Conservation (phyloP, 2,888 invertebrate species). For the Sylvicola fuscatus region DNA sequence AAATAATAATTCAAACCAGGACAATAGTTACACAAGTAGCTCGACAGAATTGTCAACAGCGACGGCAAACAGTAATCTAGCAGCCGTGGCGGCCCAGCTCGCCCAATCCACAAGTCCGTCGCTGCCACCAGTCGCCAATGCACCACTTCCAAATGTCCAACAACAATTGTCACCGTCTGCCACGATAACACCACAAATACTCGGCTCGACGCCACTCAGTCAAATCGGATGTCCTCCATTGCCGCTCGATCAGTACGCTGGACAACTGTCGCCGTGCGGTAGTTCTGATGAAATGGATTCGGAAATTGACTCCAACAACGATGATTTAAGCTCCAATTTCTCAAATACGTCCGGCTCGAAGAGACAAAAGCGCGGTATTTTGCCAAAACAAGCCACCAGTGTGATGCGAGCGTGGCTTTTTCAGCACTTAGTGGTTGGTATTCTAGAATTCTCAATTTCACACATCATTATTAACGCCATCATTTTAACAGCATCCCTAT, state of each 20-base stretch:
- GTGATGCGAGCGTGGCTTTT: slow-evolving; percentile 94
- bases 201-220: slow-evolving; percentile 65
- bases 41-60: slow-evolving; percentile 5
- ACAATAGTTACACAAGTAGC: no score
- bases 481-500: slow-evolving; percentile 60
- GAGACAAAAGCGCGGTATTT: slow-evolving; percentile 68
- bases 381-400: slow-evolving; percentile 90
- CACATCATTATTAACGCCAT: not conserved
- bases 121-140: slow-evolving; percentile 3
- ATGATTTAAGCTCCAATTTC: slow-evolving; percentile 31
- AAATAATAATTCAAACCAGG: no score
- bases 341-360: slow-evolving; percentile 27
- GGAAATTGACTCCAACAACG: slow-evolving; percentile 33
- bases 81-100: no score
- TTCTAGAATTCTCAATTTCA: not conserved
- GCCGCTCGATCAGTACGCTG: slow-evolving; percentile 29
- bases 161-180: slow-evolving; percentile 1
- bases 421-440: slow-evolving; percentile 78
- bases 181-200: slow-evolving; percentile 31
- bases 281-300: slow-evolving; percentile 23
- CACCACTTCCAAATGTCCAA: slow-evolving; percentile 1
- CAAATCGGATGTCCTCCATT: slow-evolving; percentile 51
- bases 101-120: slow-evolving; percentile 1
- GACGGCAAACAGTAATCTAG: slow-evolving; percentile 1
- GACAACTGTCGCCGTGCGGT: slow-evolving; percentile 32